A percentile compares a stretch with the other conserved stretches of the same genome.
Evolutionary conservation across 2,113 vertebrate species (phyloP).

Genomic region (Corydoras maculifer): DNA sequence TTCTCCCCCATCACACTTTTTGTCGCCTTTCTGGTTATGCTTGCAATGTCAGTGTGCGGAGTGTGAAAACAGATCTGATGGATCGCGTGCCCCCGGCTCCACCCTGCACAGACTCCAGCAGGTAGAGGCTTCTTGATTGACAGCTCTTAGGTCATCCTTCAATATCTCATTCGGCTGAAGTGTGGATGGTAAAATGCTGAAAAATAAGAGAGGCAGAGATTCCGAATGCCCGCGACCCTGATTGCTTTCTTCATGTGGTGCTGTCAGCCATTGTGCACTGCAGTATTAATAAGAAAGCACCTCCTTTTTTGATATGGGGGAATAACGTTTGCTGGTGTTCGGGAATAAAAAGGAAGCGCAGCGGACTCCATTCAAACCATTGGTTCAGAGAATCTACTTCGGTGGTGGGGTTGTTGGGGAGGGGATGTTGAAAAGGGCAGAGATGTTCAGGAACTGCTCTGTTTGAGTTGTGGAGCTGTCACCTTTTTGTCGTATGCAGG

Average conservation of each 20-base stretch:
- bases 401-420: constrained; percentile 29
- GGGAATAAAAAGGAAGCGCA: constrained; percentile 62
- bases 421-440: background rate
- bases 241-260: constrained; percentile 67
- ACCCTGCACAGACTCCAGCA: constrained; percentile 62
- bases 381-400: constrained; percentile 53
- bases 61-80: constrained; percentile 73
- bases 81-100: constrained; percentile 59
- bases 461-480: constrained; percentile 61
- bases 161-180: constrained; percentile 65
- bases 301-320: constrained; percentile 67
- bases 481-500: constrained; percentile 54
- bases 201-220: constrained; percentile 49
- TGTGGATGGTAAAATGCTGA: constrained; percentile 62
- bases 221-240: constrained; percentile 68
- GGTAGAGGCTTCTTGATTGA: constrained; percentile 65
- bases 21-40: constrained; percentile 58
- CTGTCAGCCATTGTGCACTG: constrained; percentile 69
- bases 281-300: constrained; percentile 67
- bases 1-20: constrained; percentile 1
- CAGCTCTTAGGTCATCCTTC: constrained; percentile 69
- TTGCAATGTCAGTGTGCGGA: constrained; percentile 63
- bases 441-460: constrained; percentile 45
- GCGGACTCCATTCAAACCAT: constrained; percentile 56
- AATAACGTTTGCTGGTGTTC: constrained; percentile 58